phyloP scores from a whole-genome alignment of 2,888 invertebrate species.

The Melanotus villosus region DNA sequence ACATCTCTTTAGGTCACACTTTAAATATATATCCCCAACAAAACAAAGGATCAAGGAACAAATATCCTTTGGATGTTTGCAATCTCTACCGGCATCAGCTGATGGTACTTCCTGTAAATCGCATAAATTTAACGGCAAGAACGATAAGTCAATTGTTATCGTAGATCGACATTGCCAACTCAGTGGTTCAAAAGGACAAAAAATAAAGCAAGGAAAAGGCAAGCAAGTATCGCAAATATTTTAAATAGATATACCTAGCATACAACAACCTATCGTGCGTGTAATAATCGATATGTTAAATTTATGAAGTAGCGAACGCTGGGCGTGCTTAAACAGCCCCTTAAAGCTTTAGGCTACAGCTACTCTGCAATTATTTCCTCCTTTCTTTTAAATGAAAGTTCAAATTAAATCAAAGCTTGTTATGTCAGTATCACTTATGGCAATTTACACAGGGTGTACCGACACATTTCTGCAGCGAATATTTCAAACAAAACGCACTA shows the following conservation, averaged over 20 bases:
- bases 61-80: constrained; percentile 46
- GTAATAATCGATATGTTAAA: constrained; percentile 30
- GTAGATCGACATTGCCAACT: constrained; percentile 48
- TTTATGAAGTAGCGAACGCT: constrained; percentile 31
- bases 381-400: too few species aligned
- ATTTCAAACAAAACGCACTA: too few species aligned
- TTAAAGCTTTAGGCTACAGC: not conserved
- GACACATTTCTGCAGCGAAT: too few species aligned
- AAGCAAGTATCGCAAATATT: constrained; percentile 36
- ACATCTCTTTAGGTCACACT: constrained; percentile 32
- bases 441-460: too few species aligned
- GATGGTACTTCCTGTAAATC: constrained; percentile 59
- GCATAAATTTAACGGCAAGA: constrained; percentile 57
- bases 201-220: constrained; percentile 35
- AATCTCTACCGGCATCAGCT: constrained; percentile 59
- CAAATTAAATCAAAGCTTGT: too few species aligned
- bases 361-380: not conserved
- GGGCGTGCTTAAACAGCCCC: not conserved
- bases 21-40: constrained; percentile 26
- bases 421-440: too few species aligned
- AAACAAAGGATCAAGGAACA: constrained; percentile 39
- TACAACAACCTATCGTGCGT: constrained; percentile 22
- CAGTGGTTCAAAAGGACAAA: constrained; percentile 41
- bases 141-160: constrained; percentile 62
- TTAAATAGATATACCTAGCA: constrained; percentile 9